Evolutionary conservation across 1,140 invertebrate genomes (phyloP), one percentile per base, ranked within the genome.

Genomic region (Aphelinus certus): DNA sequence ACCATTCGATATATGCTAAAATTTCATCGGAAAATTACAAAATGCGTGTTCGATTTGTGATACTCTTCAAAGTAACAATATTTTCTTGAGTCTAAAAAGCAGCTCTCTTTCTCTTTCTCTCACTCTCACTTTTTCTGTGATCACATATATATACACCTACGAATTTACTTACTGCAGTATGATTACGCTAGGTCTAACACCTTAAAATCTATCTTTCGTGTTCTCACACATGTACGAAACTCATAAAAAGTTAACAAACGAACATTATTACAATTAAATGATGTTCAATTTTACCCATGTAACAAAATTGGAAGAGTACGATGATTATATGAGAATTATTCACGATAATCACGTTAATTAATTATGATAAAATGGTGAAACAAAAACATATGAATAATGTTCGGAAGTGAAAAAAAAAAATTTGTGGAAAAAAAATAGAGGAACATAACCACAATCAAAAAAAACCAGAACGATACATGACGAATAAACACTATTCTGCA

Each of bases 81-180:
- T 77, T 78, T 76, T 80, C 76, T 76, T 78, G 76, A 80, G 71
- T 79, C 65, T 51, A 79, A 71, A 58, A 45, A 75, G 76, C 76
- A 62, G 68, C 75, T 51, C 68, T 65, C 64, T 26, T 26, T 26
- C 26, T 26, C 26, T 26, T 26, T 26, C 26, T 26, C 26, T 26
- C 26, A 26, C 26, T 26, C 26, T 26, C 26, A 26, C 26, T 26
- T 26, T 26, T 26, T 78, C 76, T 76, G 79, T 66, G 47, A 77
- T 83, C 80, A 81, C 81, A 79, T 79, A 81, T 79, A 26, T 78
- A 77, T 80, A 79, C 80, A 83, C 79, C 76, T 82, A 82, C 78
- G 80, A 79, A 82, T 62, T 73, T 78, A 62, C 76, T 81, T 83
- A 69, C 51, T 69, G 66, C 60, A 81, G 83, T 81, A 81, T 81